Evolutionary conservation across 2,113 vertebrate species (phyloP), one percentile per base, ranked within the genome.

Genomic region (Oreochromis aureus): DNA sequence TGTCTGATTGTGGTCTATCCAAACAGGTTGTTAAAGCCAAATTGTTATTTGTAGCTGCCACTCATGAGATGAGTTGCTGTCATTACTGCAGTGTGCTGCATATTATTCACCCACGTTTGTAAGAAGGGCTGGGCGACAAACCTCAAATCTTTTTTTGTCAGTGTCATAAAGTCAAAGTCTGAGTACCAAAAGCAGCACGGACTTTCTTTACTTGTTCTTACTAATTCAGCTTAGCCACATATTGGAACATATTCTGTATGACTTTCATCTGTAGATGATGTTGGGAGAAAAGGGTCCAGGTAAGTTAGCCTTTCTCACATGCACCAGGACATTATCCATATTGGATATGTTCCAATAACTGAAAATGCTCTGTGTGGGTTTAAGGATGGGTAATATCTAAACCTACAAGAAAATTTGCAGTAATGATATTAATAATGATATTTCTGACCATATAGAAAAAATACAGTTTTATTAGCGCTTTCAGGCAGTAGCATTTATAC

Each of bases 1-100:
- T 7, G 44, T 83, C 24, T 63, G 58, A 84, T 46, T 86, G 61
- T 55, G 82, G 34, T 24, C 48, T 36, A 2, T 66, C 18, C 22
- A 71, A 55, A 66, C 44, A 19, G 36, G 24, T 82, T 69, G 53
- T 86, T 53, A 48, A 36, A 46, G 54, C 73, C 44, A 36, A 55
- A 54, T 36, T 80, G 3, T 82, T 73, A 73, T 73, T 55, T 87
- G n/a, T 48, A 48, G 79, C 34, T 69, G 54, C n/a, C 53, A 39
- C 10, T 73, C 30, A 39, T 71, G 39, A 61, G 39, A 61, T 13
- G 22, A 73, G 12, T 13, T 6, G 7, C 34, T 53, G 56, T 83
- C 18, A 66, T 86, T 58, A 13, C 39, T 56, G 44, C n/a, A 51
- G 54, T 4, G 30, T 12, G 16, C 59, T 44, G 61, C 51, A 56